Base-by-base conservation (phyloP, 1,140 invertebrate genomes). In the Chironomus tepperi region DNA sequence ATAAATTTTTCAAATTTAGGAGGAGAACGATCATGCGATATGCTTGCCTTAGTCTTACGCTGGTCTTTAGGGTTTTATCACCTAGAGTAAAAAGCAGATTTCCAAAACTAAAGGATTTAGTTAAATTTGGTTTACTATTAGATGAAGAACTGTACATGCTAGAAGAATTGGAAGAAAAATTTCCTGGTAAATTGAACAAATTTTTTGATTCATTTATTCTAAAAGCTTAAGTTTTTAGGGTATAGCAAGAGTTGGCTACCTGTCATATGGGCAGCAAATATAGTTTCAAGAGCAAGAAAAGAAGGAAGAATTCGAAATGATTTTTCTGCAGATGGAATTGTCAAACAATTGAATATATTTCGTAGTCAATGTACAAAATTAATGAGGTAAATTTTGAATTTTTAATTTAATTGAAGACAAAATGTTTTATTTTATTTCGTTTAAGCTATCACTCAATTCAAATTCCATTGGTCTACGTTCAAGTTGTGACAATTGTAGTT, bases 51-150 rank as follows among this genome's bases (percentile, higher is more conserved):
- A 89, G 89, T 65, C 80, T 91, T 9, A 89, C 90, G 7, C 84
- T 92, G 78, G 88, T 89, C 3, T 85, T 91, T 64, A 85, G 88
- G 7, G 89, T 88, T 77, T 88, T 93, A 12, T 90, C 90, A 74
- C 89, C 91, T 0, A 83, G 89, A 9, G 91, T 93, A 1, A 92
- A 93, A 79, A 93, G 93, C 78, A 85, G 92, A 72, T 94, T 93
- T 81, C 91, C 92, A 0, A 91, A 90, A 3, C 79, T 92, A 74
- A 89, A 93, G 73, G 90, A 93, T 81, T 87, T 93, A 73, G 87
- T 92, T 5, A 90, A 92, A 75, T 87, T 89, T 72, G 89, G 92
- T 77, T 83, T 94, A 24, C 81, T 94, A 34, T 84, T 90, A 67
- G 85, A 88, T 43, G 92, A 91, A 77, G 93, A 94, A 77, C 84